phyloP scores from a whole-genome alignment of 2,113 vertebrate genomes.

The Pitta sordida region DNA sequence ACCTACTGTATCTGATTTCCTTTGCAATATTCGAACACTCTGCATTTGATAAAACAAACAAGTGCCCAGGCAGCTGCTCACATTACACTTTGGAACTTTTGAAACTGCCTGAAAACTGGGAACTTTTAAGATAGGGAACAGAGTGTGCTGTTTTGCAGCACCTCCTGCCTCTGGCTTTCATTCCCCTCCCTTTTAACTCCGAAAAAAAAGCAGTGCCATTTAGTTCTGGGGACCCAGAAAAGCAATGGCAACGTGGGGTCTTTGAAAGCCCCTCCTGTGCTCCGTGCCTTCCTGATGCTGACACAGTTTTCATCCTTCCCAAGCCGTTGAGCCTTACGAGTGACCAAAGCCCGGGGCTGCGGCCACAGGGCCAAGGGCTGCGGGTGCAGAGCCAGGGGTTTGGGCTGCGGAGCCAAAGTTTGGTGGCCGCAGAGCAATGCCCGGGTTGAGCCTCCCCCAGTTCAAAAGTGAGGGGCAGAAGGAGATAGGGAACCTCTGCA shows the following conservation, averaged over 20 bases:
- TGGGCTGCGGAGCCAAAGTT: neutral
- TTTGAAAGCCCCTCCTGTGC: neutral
- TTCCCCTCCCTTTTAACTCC: neutral
- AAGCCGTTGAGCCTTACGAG: neutral
- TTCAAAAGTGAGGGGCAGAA: constrained; percentile 43
- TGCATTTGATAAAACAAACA: constrained; percentile 41
- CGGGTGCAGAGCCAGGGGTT: neutral
- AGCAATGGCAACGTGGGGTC: neutral
- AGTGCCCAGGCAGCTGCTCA: constrained; percentile 31
- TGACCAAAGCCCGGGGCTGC: neutral
- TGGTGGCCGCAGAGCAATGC: neutral
- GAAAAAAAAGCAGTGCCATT: neutral
- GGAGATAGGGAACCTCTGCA: constrained; percentile 49
- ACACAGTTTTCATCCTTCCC: neutral
- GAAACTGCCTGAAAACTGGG: constrained; percentile 24
- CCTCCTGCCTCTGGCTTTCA: neutral
- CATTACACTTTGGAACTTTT: constrained; percentile 6
- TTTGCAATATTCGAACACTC: constrained; percentile 6
- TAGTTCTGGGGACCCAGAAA: neutral
- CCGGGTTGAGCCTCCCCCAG: constrained; percentile 1
- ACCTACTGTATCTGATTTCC: neutral
- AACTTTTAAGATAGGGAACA: neutral
- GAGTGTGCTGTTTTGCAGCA: neutral
- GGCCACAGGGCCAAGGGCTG: neutral
- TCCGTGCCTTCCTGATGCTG: neutral